Base-by-base conservation (phyloP, 1,140 invertebrate genomes). In the Eubasilissa regina region DNA sequence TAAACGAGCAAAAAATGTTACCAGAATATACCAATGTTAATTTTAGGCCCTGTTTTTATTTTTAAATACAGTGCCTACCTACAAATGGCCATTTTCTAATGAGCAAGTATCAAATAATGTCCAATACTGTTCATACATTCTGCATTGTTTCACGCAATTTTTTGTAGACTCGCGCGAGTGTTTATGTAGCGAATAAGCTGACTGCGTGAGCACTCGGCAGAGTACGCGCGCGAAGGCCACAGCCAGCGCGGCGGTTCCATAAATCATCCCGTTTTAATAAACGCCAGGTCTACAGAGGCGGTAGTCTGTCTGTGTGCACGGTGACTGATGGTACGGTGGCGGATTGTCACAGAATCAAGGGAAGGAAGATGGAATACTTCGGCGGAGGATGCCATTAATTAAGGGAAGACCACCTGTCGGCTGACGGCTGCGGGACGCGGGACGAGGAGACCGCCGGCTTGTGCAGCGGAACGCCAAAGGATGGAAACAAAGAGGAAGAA, bases 331-430 rank as follows among this genome's bases (percentile, higher is more conserved):
- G 58, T 45, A 45, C 21, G 12, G 25, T 25, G 1, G 12, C 25
- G 64, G 64, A 68, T 68, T 68, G 64, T 68, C 64, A 68, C 64
- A 68, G 64, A 44, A 15, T 47, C 64, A 47, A 35, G n/a, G 64
- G n/a, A 45, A 68, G 64, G 44, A 68, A 68, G 64, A 68, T 45
- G 44, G 64, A 68, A 62, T 21, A 62, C 58, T 62, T 56, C 58
- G 7, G 35, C n/a, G 58, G 13, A 47, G 64, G 35, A 8, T 45
- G 11, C 64, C 64, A 68, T 68, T 68, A 68, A 68, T 68, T 68
- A 62, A 68, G 43, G 35, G n/a, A 68, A 47, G 64, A 47, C 64
- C 64, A 68, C 64, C 64, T 68, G 64, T 68, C 64, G 64, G 10
- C 62, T n/a, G 21, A 45, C 62, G 62, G 25, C 17, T 13, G 25